phyloP scores from a whole-genome alignment of 2,113 vertebrate species.

The Nycticebus coucang region DNA sequence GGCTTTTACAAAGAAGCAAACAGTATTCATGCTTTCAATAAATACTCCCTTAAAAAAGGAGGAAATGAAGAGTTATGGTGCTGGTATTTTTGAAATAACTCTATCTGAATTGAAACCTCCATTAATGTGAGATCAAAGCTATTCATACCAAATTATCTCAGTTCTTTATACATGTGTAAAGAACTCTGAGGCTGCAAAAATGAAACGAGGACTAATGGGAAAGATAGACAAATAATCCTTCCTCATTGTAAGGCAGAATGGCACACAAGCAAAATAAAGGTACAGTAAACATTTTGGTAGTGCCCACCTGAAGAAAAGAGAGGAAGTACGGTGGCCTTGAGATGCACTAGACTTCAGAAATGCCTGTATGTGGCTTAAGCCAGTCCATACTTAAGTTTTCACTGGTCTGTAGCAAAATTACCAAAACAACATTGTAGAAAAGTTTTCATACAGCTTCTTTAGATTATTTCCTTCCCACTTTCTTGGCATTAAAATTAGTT shows the following conservation, averaged over 20 bases:
- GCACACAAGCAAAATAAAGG: not conserved
- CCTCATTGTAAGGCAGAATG: constrained; percentile 29
- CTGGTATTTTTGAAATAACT: not conserved
- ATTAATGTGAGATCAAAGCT: constrained; percentile 12
- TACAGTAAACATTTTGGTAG: not conserved
- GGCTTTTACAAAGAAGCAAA: constrained; percentile 54
- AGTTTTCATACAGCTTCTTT: not conserved
- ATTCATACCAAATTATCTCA: constrained; percentile 31
- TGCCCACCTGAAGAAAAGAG: not conserved
- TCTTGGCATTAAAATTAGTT: constrained; percentile 22
- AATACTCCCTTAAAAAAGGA: not conserved
- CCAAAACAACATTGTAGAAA: not conserved
- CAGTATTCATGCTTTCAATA: constrained; percentile 19
- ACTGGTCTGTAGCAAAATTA: constrained; percentile 17
- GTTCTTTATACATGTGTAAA: not conserved
- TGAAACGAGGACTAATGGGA: constrained; percentile 5
- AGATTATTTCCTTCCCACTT: not conserved
- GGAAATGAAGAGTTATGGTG: not conserved
- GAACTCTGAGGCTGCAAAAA: not conserved
- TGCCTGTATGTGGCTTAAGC: not conserved
- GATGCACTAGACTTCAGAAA: not conserved
- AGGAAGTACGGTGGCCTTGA: not conserved
- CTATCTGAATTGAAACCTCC: constrained; percentile 7
- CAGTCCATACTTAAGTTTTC: not conserved
- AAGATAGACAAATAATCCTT: not conserved